Evolutionary conservation across 2,888 invertebrate genomes (phyloP).

Genomic region (Myathropa florea): DNA sequence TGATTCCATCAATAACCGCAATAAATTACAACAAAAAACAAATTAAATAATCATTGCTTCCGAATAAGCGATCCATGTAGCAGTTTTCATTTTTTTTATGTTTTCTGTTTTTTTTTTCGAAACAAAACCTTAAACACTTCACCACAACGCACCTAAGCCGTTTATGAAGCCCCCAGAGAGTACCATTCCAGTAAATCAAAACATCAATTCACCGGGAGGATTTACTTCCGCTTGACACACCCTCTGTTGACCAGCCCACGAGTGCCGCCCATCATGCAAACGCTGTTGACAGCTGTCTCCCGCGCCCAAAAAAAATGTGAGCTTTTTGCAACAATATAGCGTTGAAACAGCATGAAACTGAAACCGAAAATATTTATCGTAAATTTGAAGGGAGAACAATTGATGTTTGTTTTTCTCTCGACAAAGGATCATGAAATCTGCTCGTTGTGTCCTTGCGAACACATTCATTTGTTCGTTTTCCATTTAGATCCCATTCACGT

Average conservation of each 20-base stretch:
- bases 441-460: conserved; percentile 37
- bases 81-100: neutral
- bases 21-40: neutral
- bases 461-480: conserved; percentile 15
- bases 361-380: conserved; percentile 57
- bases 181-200: conserved; percentile 12
- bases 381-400: conserved; percentile 52
- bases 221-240: neutral
- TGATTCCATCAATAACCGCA: neutral
- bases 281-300: neutral
- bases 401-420: conserved; percentile 52
- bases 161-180: neutral
- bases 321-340: conserved; percentile 29
- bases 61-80: neutral
- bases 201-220: conserved; percentile 6
- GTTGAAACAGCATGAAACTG: conserved; percentile 31
- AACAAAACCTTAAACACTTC: neutral
- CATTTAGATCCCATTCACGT: conserved; percentile 10
- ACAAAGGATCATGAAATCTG: conserved; percentile 44
- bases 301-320: neutral
- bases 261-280: neutral
- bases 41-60: neutral
- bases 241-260: neutral
- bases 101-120: neutral
- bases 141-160: neutral